Evolutionary conservation across 2,888 invertebrate genomes (phyloP), one percentile per base, ranked within the genome.

Genomic region (Chalcosyrphus nemorum): DNA sequence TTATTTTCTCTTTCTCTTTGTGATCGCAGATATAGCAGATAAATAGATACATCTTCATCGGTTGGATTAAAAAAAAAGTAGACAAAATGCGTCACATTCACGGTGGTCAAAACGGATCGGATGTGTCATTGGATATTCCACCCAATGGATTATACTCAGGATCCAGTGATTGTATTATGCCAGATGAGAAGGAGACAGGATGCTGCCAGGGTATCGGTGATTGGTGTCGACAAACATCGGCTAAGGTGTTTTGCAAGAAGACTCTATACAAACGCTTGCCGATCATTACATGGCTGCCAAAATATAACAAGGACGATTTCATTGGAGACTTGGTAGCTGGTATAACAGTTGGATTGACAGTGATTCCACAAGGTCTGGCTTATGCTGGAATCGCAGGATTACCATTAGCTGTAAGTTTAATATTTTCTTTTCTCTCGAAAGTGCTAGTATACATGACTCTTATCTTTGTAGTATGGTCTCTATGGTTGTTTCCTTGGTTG

Each of bases 401-500:
- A 86, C 95, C 96, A 66, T 93, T 96, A 56, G 92, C 94, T 92
- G 94, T 93, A 88, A 88, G 89, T 88, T 50, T 0, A 24, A 3
- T 7, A 4, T 27, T 13, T n/a, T 24, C 11, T 13, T 15, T 15
- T 6, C 0, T 0, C 7, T 1, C 7, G 2, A 15, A 29, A 9
- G 4, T 7, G 4, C 24, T 11, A 0, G n/a, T 45, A 29, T 45
- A 27, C 9, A 38, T 50, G 13, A 13, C 15, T 38, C 13, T 41
- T 59, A 6, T 65, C 17, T 2, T 89, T 92, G 15, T 93, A 97
- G 95, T 96, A 97, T 91, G 98, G 98, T 47, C 93, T 98, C 74
- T 98, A 98, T 91, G 96, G 97, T 56, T 97, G 98, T 17, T 98
- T 98, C 91, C 92, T 98, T 88, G 97, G 98, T 66, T 96, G 96